These are phyloP conservation scores for Catamblyrhynchus diadema DNA, from an alignment of 2,797 vertebrate species.

Conservation along the genomic window DNA sequence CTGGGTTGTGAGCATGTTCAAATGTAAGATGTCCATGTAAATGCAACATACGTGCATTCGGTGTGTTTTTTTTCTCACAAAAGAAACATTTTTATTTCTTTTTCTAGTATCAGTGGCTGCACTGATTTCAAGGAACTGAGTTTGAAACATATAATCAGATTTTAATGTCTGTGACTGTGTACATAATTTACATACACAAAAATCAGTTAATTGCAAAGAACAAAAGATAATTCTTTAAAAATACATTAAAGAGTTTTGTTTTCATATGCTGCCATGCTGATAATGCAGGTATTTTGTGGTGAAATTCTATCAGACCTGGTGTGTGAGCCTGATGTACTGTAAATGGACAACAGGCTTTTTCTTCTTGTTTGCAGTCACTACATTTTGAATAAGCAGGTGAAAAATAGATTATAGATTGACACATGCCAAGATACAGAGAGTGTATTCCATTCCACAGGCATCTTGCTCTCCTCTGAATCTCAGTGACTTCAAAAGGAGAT, in stretches of 20 bases:
- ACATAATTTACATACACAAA: background rate
- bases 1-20: background rate
- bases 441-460: background rate
- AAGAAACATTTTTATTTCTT: background rate
- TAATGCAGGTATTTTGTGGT: background rate
- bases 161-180: background rate
- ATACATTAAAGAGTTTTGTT: background rate
- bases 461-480: conserved; percentile 23
- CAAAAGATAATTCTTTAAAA: background rate
- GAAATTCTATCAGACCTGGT: background rate
- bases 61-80: background rate
- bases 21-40: background rate
- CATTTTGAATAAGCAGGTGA: background rate
- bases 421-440: background rate
- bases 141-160: background rate
- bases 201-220: background rate
- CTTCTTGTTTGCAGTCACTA: background rate
- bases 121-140: background rate
- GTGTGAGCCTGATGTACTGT: background rate
- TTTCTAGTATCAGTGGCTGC: background rate
- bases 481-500: background rate
- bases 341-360: background rate
- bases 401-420: background rate
- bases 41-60: background rate
- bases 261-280: background rate